phyloP scores from a whole-genome alignment of 2,888 invertebrate genomes.

The Drosophila anomelani region DNA sequence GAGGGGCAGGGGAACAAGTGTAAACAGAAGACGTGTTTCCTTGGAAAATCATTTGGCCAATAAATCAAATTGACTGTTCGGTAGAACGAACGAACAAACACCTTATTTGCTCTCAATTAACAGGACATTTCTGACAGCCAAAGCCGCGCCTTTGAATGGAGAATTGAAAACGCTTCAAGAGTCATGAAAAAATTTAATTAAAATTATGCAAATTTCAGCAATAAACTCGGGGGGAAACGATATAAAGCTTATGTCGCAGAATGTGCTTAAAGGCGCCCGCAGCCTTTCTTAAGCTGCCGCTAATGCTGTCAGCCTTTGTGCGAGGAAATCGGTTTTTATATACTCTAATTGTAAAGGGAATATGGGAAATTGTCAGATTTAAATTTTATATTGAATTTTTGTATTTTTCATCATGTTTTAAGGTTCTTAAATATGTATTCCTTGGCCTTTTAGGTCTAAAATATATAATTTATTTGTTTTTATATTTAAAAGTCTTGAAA shows the following conservation, averaged over 20 bases:
- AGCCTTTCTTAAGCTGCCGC: slow-evolving; percentile 29
- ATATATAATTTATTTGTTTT: no score
- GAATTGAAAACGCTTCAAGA: slow-evolving; percentile 50
- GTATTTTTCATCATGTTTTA: neutral
- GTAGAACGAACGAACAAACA: slow-evolving; percentile 40
- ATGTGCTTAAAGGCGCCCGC: slow-evolving; percentile 12
- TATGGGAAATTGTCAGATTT: neutral
- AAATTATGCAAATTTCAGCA: slow-evolving; percentile 65
- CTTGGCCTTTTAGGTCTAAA: no score
- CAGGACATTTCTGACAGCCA: slow-evolving; percentile 34
- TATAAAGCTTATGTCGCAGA: slow-evolving; percentile 14
- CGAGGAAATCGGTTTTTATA: slow-evolving; percentile 7
- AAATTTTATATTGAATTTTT: neutral
- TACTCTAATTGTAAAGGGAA: neutral
- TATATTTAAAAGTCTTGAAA: no score
- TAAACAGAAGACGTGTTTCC: slow-evolving; percentile 46
- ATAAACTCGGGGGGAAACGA: slow-evolving; percentile 6
- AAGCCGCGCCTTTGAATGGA: neutral
- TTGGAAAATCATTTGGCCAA: slow-evolving; percentile 66
- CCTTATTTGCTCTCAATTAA: slow-evolving; percentile 74
- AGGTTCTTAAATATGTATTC: neutral
- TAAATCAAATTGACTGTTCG: slow-evolving; percentile 65
- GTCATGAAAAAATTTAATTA: slow-evolving; percentile 57
- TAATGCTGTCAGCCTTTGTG: slow-evolving; percentile 16
- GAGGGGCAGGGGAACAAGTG: slow-evolving; percentile 10